These are phyloP conservation scores for Poeciliopsis retropinna DNA, from an alignment of 2,113 vertebrate genomes.

Conservation along the genomic window DNA sequence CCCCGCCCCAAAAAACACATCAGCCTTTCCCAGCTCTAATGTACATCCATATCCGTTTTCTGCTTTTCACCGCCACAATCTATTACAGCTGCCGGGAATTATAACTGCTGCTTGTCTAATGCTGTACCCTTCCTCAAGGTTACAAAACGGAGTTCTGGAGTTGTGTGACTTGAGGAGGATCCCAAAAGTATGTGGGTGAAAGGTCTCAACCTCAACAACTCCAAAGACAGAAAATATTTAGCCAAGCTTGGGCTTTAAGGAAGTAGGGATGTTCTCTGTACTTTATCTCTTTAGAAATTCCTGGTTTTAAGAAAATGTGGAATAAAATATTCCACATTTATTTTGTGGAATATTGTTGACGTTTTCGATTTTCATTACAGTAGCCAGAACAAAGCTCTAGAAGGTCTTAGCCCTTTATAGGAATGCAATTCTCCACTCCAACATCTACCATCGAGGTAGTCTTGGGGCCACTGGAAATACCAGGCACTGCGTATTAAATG, in stretches of 20 bases:
- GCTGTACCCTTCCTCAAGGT: not conserved
- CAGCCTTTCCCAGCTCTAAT: not conserved
- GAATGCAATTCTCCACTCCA: slow-evolving; percentile 50
- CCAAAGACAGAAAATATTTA: not conserved
- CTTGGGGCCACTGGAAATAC: slow-evolving; percentile 53
- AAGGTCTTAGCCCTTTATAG: slow-evolving; percentile 25
- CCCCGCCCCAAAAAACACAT: not conserved
- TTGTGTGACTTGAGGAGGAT: not conserved
- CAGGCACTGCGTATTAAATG: slow-evolving; percentile 45
- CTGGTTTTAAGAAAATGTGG: not conserved
- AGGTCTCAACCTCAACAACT: not conserved
- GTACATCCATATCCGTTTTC: not conserved
- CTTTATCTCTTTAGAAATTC: not conserved
- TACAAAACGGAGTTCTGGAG: not conserved
- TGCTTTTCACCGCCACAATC: slow-evolving; percentile 1
- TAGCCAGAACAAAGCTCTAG: not conserved
- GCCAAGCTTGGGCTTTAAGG: slow-evolving; percentile 1
- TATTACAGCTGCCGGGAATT: not conserved
- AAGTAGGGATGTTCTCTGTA: too few relatives aligned
- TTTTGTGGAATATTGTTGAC: not conserved
- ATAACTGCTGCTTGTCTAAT: not conserved
- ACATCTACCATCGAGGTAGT: slow-evolving; percentile 27
- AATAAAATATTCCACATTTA: too few relatives aligned
- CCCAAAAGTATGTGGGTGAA: not conserved
- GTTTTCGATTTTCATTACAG: not conserved